Percentiles rank a stretch among this genome's conserved stretches.
Evolutionary conservation across 2,797 vertebrate genomes (phyloP).

Genomic region (Mionectes olivaceus): DNA sequence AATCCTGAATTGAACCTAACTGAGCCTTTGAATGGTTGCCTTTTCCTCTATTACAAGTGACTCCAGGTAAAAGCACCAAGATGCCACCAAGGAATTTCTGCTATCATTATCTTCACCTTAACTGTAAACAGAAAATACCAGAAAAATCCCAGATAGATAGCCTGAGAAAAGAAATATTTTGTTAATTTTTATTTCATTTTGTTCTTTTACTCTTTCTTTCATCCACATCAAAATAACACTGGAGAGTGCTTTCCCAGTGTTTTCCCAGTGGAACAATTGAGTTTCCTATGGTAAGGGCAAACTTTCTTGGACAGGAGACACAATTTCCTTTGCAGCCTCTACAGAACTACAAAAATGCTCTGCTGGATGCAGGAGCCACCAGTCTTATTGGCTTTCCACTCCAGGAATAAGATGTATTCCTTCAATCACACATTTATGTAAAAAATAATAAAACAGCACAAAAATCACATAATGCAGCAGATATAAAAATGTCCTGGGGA

Average conservation of each 20-base stretch:
- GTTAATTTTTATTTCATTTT: not conserved
- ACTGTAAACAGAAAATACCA: not conserved
- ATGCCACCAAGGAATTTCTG: not conserved
- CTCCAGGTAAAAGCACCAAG: not conserved
- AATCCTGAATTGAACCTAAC: not conserved
- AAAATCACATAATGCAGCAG: slow-evolving; percentile 17
- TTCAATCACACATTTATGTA: slow-evolving; percentile 11
- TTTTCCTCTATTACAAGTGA: not conserved
- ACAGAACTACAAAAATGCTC: slow-evolving; percentile 16
- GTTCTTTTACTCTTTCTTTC: not conserved
- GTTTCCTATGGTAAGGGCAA: slow-evolving; percentile 27
- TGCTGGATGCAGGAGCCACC: slow-evolving; percentile 19
- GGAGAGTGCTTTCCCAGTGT: not conserved
- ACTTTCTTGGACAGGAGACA: slow-evolving; percentile 37
- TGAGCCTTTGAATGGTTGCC: not conserved
- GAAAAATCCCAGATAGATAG: not conserved
- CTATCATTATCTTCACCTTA: not conserved
- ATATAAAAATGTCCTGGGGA: slow-evolving; percentile 1
- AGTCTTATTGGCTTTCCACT: slow-evolving; percentile 36
- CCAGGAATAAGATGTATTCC: not conserved
- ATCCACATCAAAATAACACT: not conserved
- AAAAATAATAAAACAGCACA: slow-evolving; percentile 34
- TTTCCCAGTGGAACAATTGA: not conserved
- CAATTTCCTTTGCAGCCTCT: slow-evolving; percentile 53
- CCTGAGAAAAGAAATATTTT: not conserved